phyloP scores from a whole-genome alignment of 53 echinoderm and acorn worm genomes.

The Antedon mediterranea region DNA sequence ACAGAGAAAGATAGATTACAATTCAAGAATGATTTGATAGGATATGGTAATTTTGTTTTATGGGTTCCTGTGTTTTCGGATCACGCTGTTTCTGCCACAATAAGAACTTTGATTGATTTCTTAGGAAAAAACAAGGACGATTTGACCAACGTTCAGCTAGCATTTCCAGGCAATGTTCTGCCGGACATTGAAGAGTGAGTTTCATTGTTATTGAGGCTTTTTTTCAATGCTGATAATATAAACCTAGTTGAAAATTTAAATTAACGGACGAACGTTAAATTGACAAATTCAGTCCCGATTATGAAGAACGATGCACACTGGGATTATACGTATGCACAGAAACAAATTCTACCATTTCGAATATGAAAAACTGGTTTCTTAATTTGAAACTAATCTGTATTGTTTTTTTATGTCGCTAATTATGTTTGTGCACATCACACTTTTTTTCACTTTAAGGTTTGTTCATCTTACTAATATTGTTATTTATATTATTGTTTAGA shows the following conservation, averaged over 20 bases:
- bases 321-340: no score
- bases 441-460: no score
- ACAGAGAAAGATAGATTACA: conserved; percentile 19
- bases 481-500: conserved; percentile 23
- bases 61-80: conserved; percentile 81
- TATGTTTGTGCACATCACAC: no score
- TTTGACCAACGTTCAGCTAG: conserved; percentile 70
- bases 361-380: no score
- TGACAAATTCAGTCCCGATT: no score
- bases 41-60: conserved; percentile 74
- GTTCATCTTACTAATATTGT: not conserved
- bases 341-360: no score
- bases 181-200: conserved; percentile 84
- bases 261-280: no score
- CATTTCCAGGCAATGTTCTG: conserved; percentile 77
- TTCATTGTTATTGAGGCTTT: not conserved
- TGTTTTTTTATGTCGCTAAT: no score
- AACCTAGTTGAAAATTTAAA: not conserved
- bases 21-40: conserved; percentile 42
- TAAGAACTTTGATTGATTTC: conserved; percentile 65
- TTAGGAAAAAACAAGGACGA: conserved; percentile 42
- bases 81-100: conserved; percentile 39
- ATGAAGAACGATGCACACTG: no score
- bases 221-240: not conserved
- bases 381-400: no score